Conservation (phyloP, 2,113 vertebrate species). For the Bombycilla garrulus region DNA sequence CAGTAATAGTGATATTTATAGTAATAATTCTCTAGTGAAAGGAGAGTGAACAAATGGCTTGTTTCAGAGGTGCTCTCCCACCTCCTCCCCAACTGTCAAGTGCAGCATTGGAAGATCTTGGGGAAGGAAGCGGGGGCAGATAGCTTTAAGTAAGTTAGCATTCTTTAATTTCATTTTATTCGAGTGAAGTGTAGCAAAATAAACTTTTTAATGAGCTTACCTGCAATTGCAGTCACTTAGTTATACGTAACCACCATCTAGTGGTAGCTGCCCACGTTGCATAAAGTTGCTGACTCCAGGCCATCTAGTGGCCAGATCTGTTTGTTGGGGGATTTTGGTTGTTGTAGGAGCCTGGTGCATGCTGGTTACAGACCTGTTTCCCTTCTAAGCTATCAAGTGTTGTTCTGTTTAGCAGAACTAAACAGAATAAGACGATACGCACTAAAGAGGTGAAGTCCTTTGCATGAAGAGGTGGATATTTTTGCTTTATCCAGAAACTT, state of each 20-base stretch:
- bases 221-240: neutral
- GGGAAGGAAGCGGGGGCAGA: accelerated
- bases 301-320: neutral
- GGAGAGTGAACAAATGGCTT: neutral
- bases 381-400: neutral
- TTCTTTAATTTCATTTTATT: neutral
- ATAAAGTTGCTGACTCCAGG: neutral
- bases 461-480: accelerated
- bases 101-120: neutral
- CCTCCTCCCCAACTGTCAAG: accelerated
- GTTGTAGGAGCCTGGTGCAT: neutral
- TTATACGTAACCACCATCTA: conserved; percentile 61
- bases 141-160: neutral
- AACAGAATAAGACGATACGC: neutral
- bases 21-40: neutral
- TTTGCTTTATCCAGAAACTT: neutral
- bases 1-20: neutral
- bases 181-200: neutral
- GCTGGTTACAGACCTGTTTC: neutral
- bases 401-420: neutral
- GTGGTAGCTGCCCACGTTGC: conserved; percentile 62
- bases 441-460: neutral
- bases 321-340: neutral
- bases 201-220: too few species aligned
- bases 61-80: neutral